Percentiles rank a stretch among this genome's conserved stretches.
Conservation (phyloP, 2,888 invertebrate species). For the Thereva nobilitata region DNA sequence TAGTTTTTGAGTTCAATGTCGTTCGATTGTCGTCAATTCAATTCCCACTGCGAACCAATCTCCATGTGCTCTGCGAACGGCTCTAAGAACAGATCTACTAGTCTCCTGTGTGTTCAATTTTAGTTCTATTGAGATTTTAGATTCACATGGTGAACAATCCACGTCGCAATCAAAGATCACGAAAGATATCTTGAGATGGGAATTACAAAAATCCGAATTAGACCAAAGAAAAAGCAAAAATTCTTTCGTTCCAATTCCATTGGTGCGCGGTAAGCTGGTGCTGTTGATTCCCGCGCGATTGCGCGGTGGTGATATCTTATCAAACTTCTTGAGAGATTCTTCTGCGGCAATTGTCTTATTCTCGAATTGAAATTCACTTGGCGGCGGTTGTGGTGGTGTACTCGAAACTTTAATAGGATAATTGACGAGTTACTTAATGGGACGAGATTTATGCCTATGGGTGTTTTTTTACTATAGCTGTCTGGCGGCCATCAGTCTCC, state of each 20-base stretch:
- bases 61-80: background rate
- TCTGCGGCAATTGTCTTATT: constrained; percentile 30
- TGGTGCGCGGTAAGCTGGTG: background rate
- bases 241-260: background rate
- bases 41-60: background rate
- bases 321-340: constrained; percentile 16
- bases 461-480: constrained; percentile 7
- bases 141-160: no score
- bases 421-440: constrained; percentile 36
- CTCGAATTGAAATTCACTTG: constrained; percentile 25
- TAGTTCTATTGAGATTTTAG: no score
- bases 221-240: background rate
- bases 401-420: constrained; percentile 34
- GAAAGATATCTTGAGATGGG: no score
- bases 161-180: no score
- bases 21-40: background rate
- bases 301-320: background rate
- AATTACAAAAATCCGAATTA: no score
- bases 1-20: constrained; percentile 7
- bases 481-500: constrained; percentile 14
- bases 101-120: no score
- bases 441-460: constrained; percentile 30
- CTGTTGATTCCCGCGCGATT: background rate
- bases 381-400: background rate
- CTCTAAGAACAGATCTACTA: constrained; percentile 14